Conservation (phyloP, 2,888 invertebrate species). For the Heteromyza rotundicornis region DNA sequence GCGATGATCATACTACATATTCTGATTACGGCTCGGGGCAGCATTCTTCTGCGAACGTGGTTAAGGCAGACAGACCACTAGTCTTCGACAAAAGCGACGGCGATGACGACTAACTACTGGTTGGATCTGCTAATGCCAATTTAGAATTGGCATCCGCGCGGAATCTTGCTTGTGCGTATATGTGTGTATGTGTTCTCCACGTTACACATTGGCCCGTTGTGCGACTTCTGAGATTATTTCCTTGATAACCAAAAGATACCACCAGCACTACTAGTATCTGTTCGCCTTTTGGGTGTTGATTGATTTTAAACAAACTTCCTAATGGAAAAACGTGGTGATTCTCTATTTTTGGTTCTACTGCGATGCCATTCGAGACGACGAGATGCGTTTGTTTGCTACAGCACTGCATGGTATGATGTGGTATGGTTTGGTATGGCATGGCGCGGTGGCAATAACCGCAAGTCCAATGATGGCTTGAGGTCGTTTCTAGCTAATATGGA, state of each 20-base stretch:
- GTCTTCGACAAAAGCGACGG: too few relatives aligned
- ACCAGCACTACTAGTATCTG: not conserved
- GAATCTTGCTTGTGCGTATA: too few relatives aligned
- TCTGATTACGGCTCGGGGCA: too few relatives aligned
- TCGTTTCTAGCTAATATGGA: slow-evolving; percentile 47
- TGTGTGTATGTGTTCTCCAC: too few relatives aligned
- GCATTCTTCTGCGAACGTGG: too few relatives aligned
- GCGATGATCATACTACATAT: too few relatives aligned
- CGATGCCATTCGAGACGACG: slow-evolving; percentile 24
- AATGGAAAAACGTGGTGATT: slow-evolving; percentile 52
- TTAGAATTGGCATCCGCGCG: too few relatives aligned
- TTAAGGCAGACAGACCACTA: too few relatives aligned
- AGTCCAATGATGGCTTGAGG: slow-evolving; percentile 37
- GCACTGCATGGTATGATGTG: slow-evolving; percentile 28
- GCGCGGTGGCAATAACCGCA: slow-evolving; percentile 47
- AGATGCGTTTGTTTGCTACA: slow-evolving; percentile 25
- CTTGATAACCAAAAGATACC: slow-evolving; percentile 1
- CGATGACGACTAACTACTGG: too few relatives aligned
- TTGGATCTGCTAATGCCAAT: too few relatives aligned
- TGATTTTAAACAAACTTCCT: slow-evolving; percentile 49
- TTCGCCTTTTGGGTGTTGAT: slow-evolving; percentile 51
- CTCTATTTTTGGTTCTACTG: slow-evolving; percentile 22
- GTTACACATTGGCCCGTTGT: not conserved
- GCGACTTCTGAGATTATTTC: not conserved
- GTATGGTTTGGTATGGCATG: slow-evolving; percentile 21